Evolutionary conservation across 2,113 vertebrate genomes (phyloP), one percentile per base, ranked within the genome.

Genomic region (Zosterops hypoxanthus): DNA sequence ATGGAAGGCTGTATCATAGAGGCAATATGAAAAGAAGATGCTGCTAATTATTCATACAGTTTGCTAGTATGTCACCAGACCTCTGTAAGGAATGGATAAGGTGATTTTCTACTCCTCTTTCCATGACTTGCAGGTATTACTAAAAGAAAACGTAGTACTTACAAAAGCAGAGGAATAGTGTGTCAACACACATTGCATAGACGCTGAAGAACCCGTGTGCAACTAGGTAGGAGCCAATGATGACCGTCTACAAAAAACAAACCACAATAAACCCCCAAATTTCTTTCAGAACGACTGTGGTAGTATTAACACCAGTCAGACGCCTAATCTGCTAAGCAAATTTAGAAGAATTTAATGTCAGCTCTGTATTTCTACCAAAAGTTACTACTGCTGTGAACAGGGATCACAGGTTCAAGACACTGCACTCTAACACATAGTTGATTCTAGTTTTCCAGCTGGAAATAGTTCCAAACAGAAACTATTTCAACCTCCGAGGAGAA

Each of bases 101-200:
- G 24, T 50, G 22, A n/a, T 36, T 93, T 92, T 94, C 88, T 79
- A 65, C 46, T 90, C 36, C 31, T 79, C 44, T 33, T 86, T 33
- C 44, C 4, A 4, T 31, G 25, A 36, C 36, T 55, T 78, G 53
- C 72, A 73, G 63, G 23, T 47, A 72, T 64, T 42, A 64, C 52
- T n/a, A 41, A 83, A 84, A 70, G 49, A 81, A 72, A 77, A 41
- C 0, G 0, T 6, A 49, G 86, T 98, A 99, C 99, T 99, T 97
- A 99, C 99, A 99, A 97, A 99, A 99, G 97, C 99, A 99, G 96
- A 99, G 98, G 98, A 99, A 99, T 92, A 99, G 97, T 0, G 99
- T 99, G 95, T 99, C 99, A n/a, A 99, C 98, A 94, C 99, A 99
- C 98, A 99, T 99, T 97, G 99, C 98, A 94, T 99, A 99, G 97